Evolutionary conservation across 2,888 invertebrate genomes (phyloP), one percentile per base, ranked within the genome.

Genomic region (Drosophila eohydei): DNA sequence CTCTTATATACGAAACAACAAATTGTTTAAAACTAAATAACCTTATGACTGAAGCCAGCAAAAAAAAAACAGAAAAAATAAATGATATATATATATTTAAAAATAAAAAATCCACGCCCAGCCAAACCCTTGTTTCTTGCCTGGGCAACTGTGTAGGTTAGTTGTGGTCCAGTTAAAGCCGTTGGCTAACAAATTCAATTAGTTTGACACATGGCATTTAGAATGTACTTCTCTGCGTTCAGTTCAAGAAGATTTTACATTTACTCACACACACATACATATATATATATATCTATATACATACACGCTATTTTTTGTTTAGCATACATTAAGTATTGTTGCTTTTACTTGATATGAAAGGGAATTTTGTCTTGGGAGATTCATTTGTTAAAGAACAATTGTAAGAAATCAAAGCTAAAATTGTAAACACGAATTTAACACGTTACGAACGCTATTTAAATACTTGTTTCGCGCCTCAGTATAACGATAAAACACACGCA

Each of bases 361-460:
- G 66, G 60, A 56, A 77, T 68, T 70, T 78, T 51, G 44, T 40
- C 51, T 62, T 60, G 71, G 71, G 62, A 61, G 71, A 65, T 59
- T 64, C 32, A 66, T 46, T 76, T 76, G 70, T 71, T 64, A 55
- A 56, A 62, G 30, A 63, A 57, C 63, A 40, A 56, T 43, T 51
- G 1, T 6, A 30, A 34, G 26, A 59, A 54, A 58, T 54, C 61
- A 62, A 50, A 58, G 40, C 44, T 40, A 57, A 66, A 69, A 65
- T 66, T 68, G 57, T 78, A 46, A 74, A 80, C 74, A 88, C 90
- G 89, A 84, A 84, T 84, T 84, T 84, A 84, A 86, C 58, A 80
- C 83, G 84, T 86, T 88, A 69, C 66, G 74, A 77, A 86, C 71
- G 78, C 73, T 71, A 81, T 65, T 55, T 14, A 67, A 62, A 40